Percentiles rank a stretch among this genome's conserved stretches.
These are phyloP conservation scores for Dicycla oo DNA, from an alignment of 2,888 invertebrate species.

Conservation along the genomic window DNA sequence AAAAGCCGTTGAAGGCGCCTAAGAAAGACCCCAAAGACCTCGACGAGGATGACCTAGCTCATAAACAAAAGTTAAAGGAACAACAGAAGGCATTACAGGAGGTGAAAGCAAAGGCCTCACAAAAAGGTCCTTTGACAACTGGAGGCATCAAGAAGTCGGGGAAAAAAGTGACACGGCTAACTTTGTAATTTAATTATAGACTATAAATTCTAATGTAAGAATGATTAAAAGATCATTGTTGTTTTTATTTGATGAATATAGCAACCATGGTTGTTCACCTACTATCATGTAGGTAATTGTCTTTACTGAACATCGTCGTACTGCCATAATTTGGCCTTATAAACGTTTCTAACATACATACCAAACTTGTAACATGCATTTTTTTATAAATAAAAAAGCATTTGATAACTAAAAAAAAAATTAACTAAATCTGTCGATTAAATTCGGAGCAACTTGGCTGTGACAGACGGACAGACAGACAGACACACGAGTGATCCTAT, in stretches of 20 bases:
- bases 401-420: slow-evolving; percentile 46
- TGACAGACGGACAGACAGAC: too few species aligned
- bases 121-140: slow-evolving; percentile 96
- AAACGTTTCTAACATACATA: slow-evolving; percentile 43
- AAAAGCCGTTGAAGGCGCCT: slow-evolving; percentile 98
- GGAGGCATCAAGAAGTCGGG: slow-evolving; percentile 99
- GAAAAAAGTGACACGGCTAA: slow-evolving; percentile 94
- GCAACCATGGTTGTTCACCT: slow-evolving; percentile 40
- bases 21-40: slow-evolving; percentile 94
- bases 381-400: slow-evolving; percentile 55
- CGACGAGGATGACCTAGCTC: slow-evolving; percentile 96
- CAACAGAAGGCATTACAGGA: slow-evolving; percentile 97
- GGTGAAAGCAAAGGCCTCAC: slow-evolving; percentile 96
- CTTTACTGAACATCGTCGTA: slow-evolving; percentile 14
- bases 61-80: slow-evolving; percentile 97
- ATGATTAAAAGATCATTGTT: slow-evolving; percentile 73
- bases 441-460: too few species aligned
- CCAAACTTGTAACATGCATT: slow-evolving; percentile 63
- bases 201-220: slow-evolving; percentile 79
- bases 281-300: slow-evolving; percentile 42
- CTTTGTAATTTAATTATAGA: slow-evolving; percentile 75
- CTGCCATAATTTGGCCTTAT: slow-evolving; percentile 38
- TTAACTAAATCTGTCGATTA: too few species aligned
- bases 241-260: slow-evolving; percentile 60
- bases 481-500: too few species aligned